phyloP scores from a whole-genome alignment of 2,888 invertebrate genomes.

The Apodemia hepburni region DNA sequence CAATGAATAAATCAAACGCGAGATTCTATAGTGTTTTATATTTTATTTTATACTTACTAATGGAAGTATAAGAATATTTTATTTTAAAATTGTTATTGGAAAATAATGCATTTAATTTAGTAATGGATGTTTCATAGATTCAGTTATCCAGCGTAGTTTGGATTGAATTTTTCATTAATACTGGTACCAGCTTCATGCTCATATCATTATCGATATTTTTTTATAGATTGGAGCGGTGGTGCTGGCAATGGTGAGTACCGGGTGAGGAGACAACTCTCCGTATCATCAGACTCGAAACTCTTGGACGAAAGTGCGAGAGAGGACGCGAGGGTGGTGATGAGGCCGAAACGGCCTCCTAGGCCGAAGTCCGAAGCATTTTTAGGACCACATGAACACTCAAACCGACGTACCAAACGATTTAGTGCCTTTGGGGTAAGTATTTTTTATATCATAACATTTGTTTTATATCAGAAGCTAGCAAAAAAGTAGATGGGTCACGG shows the following conservation, averaged over 20 bases:
- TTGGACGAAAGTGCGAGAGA: constrained; percentile 94
- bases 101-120: neutral
- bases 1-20: constrained; percentile 8
- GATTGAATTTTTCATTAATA: neutral
- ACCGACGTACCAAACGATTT: constrained; percentile 94
- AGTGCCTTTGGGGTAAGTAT: constrained; percentile 96
- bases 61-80: neutral
- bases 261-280: constrained; percentile 93
- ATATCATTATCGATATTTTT: constrained; percentile 27
- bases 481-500: too few species aligned
- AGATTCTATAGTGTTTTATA: neutral
- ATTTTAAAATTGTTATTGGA: neutral
- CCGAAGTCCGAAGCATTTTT: constrained; percentile 98
- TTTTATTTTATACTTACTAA: neutral
- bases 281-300: constrained; percentile 95
- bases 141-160: too few species aligned
- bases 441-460: neutral
- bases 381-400: constrained; percentile 85
- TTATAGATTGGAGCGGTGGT: constrained; percentile 88
- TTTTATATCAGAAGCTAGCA: too few species aligned
- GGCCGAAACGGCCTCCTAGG: constrained; percentile 95
- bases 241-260: constrained; percentile 87
- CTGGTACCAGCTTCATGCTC: too few species aligned
- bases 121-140: too few species aligned
- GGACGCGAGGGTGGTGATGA: constrained; percentile 92